Conservation (phyloP, 2,888 invertebrate genomes). For the Bombylius discolor region DNA sequence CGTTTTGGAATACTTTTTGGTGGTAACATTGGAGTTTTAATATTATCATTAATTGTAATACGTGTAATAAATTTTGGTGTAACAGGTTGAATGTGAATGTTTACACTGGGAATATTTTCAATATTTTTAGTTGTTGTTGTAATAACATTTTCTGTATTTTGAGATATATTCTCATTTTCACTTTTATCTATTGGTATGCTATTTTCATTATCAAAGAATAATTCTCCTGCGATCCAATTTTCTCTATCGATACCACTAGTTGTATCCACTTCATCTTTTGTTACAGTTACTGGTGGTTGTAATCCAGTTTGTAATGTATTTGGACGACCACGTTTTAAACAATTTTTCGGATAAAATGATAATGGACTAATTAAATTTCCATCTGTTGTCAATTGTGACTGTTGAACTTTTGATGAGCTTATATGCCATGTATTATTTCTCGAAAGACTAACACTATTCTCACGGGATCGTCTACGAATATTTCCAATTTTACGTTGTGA, state of each 20-base stretch:
- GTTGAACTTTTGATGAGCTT: slow-evolving; percentile 10
- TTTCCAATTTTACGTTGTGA: slow-evolving; percentile 71
- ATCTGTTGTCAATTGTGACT: slow-evolving; percentile 2
- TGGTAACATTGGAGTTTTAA: slow-evolving; percentile 23
- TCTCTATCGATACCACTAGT: slow-evolving; percentile 9
- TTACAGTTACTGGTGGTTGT: slow-evolving; percentile 14
- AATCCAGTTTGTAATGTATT: slow-evolving; percentile 38
- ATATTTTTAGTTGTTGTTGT: background rate
- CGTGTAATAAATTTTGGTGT: slow-evolving; percentile 8
- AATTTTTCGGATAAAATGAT: slow-evolving; percentile 39
- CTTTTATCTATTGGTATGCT: background rate
- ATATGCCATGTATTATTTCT: slow-evolving; percentile 56
- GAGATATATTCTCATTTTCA: background rate
- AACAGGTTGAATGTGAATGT: slow-evolving; percentile 1
- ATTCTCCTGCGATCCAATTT: slow-evolving; percentile 35
- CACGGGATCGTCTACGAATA: slow-evolving; percentile 57
- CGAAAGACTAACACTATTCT: slow-evolving; percentile 39
- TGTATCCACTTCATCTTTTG: slow-evolving; percentile 3
- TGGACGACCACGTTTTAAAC: slow-evolving; percentile 40
- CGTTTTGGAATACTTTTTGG: slow-evolving; percentile 16
- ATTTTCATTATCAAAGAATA: slow-evolving; percentile 23
- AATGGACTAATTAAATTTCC: slow-evolving; percentile 7
- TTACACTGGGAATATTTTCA: background rate
- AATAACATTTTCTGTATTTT: background rate
- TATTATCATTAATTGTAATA: slow-evolving; percentile 8